Conservation (phyloP, 2,888 invertebrate genomes). For the Polydrusus cervinus region DNA sequence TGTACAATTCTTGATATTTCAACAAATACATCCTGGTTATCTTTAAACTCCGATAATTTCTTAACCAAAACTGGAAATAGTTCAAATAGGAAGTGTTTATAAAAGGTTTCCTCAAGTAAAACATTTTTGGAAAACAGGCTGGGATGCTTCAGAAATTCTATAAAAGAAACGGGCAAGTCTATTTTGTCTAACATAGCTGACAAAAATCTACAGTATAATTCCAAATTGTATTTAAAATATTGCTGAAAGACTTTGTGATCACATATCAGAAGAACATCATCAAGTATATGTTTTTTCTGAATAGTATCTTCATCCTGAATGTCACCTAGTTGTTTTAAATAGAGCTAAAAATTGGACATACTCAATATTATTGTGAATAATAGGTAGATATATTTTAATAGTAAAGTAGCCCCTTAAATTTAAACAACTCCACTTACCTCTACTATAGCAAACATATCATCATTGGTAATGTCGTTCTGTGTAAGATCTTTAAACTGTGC, state of each 20-base stretch:
- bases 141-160: conserved; percentile 56
- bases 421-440: conserved; percentile 27
- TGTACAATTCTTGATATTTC: conserved; percentile 55
- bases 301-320: conserved; percentile 1
- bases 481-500: conserved; percentile 61
- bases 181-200: conserved; percentile 54
- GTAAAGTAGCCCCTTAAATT: too few species aligned
- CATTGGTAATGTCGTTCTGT: conserved; percentile 60
- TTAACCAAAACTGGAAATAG: conserved; percentile 48
- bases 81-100: conserved; percentile 56
- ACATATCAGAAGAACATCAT: conserved; percentile 46
- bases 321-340: conserved; percentile 23
- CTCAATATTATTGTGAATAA: too few species aligned
- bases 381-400: too few species aligned
- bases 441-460: conserved; percentile 56
- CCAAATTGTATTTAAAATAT: conserved; percentile 62
- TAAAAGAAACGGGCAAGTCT: conserved; percentile 45
- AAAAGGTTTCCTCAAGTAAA: conserved; percentile 42
- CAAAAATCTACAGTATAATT: conserved; percentile 61
- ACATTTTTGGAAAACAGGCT: conserved; percentile 57
- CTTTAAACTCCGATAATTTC: conserved; percentile 52
- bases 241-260: conserved; percentile 61
- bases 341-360: conserved; percentile 43
- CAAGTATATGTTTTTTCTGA: conserved; percentile 15
- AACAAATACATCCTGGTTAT: conserved; percentile 50